Percentiles rank a stretch among this genome's conserved stretches.
Evolutionary conservation across 2,888 invertebrate species (phyloP).

Genomic region (Liopterus haemorrhoidalis): DNA sequence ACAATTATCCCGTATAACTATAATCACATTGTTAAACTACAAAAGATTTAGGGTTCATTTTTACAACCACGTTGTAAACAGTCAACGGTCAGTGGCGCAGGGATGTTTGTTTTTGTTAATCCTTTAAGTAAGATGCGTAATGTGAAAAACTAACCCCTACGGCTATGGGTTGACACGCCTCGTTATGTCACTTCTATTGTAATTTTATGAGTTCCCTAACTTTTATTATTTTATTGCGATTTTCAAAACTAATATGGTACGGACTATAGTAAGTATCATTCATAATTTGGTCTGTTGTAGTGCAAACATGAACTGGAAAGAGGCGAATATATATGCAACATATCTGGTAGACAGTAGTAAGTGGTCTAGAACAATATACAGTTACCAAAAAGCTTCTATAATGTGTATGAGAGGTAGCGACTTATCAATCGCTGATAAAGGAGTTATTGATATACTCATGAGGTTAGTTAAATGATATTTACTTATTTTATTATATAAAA

Average conservation of each 20-base stretch:
- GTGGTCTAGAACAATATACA: slow-evolving; percentile 90
- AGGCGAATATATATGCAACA: slow-evolving; percentile 67
- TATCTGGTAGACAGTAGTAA: slow-evolving; percentile 69
- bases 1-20: no score
- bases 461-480: slow-evolving; percentile 47
- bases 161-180: no score
- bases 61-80: no score
- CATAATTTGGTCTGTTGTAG: not conserved
- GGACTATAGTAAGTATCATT: not conserved
- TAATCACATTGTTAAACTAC: no score
- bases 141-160: no score
- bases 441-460: slow-evolving; percentile 60
- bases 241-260: no score
- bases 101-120: no score
- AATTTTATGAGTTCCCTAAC: no score
- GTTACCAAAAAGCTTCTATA: slow-evolving; percentile 82
- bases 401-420: slow-evolving; percentile 65
- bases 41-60: slow-evolving; percentile 4
- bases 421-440: slow-evolving; percentile 48
- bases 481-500: not conserved
- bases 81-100: no score
- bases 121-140: no score
- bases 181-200: no score
- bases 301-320: slow-evolving; percentile 62
- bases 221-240: no score